Conservation (phyloP, 2,113 vertebrate genomes). For the Cyprinodon variegatus region DNA sequence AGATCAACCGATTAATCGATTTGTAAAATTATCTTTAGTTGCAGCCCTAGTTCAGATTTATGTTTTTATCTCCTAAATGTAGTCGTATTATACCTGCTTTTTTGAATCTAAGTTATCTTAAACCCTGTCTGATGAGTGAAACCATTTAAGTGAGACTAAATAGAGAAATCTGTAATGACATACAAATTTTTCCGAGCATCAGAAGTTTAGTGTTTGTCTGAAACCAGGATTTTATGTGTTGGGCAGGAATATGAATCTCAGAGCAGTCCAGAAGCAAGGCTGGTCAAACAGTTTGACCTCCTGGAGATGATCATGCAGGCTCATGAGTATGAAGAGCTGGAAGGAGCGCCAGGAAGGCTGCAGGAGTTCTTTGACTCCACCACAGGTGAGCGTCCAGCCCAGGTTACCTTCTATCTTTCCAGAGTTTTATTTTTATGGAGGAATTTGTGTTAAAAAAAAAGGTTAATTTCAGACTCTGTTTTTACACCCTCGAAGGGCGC, state of each 20-base stretch:
- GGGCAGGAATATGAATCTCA: constrained; percentile 91
- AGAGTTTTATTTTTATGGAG: not conserved
- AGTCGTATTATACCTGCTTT: too few species aligned
- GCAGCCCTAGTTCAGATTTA: too few species aligned
- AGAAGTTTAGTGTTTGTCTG: not conserved
- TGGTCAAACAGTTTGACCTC: constrained; percentile 95
- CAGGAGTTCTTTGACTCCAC: constrained; percentile 96
- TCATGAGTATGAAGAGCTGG: constrained; percentile 91
- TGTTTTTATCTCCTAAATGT: too few species aligned
- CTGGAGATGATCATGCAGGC: constrained; percentile 98
- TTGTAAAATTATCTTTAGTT: too few species aligned
- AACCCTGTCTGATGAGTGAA: not conserved
- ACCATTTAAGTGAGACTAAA: not conserved
- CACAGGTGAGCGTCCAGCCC: constrained; percentile 72
- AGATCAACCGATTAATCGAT: too few species aligned
- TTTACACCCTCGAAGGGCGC: constrained; percentile 79
- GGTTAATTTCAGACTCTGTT: not conserved
- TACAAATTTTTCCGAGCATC: too few species aligned
- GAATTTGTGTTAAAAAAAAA: not conserved
- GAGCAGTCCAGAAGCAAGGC: constrained; percentile 85
- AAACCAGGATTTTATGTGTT: not conserved
- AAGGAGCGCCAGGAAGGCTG: constrained; percentile 87
- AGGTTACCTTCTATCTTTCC: not conserved
- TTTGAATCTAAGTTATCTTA: not conserved
- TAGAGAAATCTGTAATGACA: not conserved